Percentiles rank a stretch among this genome's conserved stretches.
These are phyloP conservation scores for Oophaga pumilio DNA, from an alignment of 2,113 vertebrate species.

Conservation along the genomic window DNA sequence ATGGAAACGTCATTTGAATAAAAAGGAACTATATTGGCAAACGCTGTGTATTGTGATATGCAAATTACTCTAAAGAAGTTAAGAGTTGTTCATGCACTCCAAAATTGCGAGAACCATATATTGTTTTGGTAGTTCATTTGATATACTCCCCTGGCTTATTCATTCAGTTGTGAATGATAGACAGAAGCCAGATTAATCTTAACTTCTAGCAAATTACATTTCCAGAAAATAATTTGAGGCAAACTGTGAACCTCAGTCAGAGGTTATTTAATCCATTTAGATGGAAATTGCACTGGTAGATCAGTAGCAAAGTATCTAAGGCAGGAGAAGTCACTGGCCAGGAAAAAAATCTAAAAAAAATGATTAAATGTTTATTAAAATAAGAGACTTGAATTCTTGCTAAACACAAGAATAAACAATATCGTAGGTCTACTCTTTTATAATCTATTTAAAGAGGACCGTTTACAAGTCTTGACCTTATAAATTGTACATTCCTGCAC, in stretches of 20 bases:
- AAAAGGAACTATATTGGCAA: conserved; percentile 4
- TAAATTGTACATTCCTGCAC: too few relatives aligned
- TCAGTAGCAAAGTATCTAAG: background rate
- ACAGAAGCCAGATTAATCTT: conserved; percentile 31
- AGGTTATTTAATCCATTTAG: conserved; percentile 40
- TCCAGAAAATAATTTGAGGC: conserved; percentile 41
- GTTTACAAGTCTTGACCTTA: too few relatives aligned
- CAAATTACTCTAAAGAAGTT: background rate
- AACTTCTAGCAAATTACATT: conserved; percentile 40
- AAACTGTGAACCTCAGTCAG: conserved; percentile 38
- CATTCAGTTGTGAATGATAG: conserved; percentile 25
- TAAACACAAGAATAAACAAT: background rate
- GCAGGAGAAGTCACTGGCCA: background rate
- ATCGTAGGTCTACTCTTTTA: too few relatives aligned
- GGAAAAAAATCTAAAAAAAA: background rate
- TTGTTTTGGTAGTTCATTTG: conserved; percentile 22
- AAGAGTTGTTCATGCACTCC: background rate
- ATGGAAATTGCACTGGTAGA: conserved; percentile 29
- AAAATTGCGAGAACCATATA: background rate
- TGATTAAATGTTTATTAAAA: background rate
- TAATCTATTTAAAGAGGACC: too few relatives aligned
- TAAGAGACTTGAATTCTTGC: background rate
- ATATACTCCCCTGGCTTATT: background rate
- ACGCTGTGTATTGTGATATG: conserved; percentile 27
- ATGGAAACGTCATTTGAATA: conserved; percentile 30